Evolutionary conservation across 2,888 invertebrate genomes (phyloP).

Genomic region (Dione juno): DNA sequence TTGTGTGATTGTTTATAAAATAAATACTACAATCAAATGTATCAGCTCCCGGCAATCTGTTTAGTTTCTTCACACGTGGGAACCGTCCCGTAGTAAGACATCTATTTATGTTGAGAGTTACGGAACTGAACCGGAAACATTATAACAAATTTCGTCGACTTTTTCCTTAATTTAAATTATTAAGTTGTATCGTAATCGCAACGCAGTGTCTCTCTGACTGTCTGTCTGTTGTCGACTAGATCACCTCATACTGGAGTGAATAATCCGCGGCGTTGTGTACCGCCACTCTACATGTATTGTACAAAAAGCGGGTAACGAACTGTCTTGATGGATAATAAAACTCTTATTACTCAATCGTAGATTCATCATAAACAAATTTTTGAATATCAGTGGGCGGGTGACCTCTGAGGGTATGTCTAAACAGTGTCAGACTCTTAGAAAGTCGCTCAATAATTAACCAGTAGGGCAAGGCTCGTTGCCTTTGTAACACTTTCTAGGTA

Average conservation of each 20-base stretch:
- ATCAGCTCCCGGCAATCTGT: constrained; percentile 9
- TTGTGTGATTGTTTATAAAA: neutral
- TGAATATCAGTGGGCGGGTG: constrained; percentile 27
- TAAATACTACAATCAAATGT: constrained; percentile 9
- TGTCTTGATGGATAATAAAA: too few relatives aligned
- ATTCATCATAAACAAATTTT: neutral
- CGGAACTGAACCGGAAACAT: neutral
- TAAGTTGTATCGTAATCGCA: too few relatives aligned
- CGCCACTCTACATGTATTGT: too few relatives aligned
- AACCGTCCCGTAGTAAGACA: too few relatives aligned
- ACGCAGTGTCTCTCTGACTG: too few relatives aligned
- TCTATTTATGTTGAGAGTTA: constrained; percentile 1
- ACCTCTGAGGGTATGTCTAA: constrained; percentile 31
- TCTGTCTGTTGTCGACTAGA: too few relatives aligned
- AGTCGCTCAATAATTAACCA: constrained; percentile 63
- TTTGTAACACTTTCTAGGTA: constrained; percentile 45
- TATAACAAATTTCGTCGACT: too few relatives aligned
- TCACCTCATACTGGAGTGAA: too few relatives aligned
- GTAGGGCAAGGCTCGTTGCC: constrained; percentile 56
- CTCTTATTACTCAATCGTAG: neutral
- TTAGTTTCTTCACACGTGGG: constrained; percentile 1
- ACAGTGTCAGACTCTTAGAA: constrained; percentile 48
- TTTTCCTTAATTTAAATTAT: too few relatives aligned
- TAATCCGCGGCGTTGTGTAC: too few relatives aligned
- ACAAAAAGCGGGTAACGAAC: too few relatives aligned